Conservation (phyloP, 2,113 vertebrate species). For the Oreochromis niloticus region DNA sequence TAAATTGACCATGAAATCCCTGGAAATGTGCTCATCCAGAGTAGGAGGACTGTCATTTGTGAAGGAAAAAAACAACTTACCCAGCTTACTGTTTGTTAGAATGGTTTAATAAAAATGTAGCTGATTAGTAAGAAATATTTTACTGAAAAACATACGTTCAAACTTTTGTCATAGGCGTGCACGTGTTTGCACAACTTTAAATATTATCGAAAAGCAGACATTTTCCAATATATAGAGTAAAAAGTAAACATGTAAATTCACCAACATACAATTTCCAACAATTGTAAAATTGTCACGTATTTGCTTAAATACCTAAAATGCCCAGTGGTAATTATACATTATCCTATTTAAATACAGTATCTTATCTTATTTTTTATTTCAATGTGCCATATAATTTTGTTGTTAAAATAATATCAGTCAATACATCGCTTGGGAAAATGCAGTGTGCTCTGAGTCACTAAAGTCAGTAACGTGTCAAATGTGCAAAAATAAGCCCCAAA, state of each 20-base stretch:
- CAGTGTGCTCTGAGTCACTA: background rate
- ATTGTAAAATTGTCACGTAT: background rate
- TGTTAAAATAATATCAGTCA: background rate
- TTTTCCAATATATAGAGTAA: background rate
- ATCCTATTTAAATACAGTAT: background rate
- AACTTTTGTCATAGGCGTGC: background rate
- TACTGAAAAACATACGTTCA: background rate
- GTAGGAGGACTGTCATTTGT: background rate
- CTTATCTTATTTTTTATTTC: background rate
- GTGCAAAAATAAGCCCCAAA: fast-evolving
- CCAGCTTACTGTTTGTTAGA: background rate
- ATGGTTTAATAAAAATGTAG: background rate
- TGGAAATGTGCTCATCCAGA: conserved; percentile 26
- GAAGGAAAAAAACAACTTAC: background rate
- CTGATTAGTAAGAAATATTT: background rate
- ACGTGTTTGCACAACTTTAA: background rate
- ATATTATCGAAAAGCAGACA: background rate
- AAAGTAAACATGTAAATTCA: background rate
- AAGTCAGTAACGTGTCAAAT: background rate
- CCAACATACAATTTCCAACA: background rate
- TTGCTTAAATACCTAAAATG: background rate
- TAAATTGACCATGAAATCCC: conserved; percentile 22
- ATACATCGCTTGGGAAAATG: background rate
- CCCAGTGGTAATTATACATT: background rate
- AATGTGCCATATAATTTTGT: background rate